A percentile compares a stretch with the other conserved stretches of the same genome.
phyloP scores from a whole-genome alignment of 2,797 vertebrate genomes.

The Pelodytes ibericus region DNA sequence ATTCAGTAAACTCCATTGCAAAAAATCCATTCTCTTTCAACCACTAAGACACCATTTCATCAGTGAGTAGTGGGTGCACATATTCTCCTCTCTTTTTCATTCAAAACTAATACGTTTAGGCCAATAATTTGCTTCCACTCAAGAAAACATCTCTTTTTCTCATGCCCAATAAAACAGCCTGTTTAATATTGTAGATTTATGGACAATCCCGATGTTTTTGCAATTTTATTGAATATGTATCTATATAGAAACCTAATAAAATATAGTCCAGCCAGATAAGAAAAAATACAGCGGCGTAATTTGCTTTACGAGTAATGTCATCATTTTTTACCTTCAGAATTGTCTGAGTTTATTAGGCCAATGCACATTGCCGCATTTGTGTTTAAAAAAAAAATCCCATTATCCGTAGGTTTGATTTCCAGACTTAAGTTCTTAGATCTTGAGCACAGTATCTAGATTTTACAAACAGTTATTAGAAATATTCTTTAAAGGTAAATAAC shows the following conservation, averaged over 20 bases:
- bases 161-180: constrained; percentile 42
- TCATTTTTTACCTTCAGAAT: constrained; percentile 64
- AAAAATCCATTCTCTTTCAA: background rate
- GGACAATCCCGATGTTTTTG: constrained; percentile 50
- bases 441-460: constrained; percentile 75
- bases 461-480: constrained; percentile 70
- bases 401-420: constrained; percentile 69
- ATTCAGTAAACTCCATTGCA: background rate
- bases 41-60: background rate
- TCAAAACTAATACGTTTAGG: constrained; percentile 31
- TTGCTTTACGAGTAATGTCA: constrained; percentile 65
- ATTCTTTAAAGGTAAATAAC: constrained; percentile 82
- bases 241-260: constrained; percentile 52
- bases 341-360: constrained; percentile 62
- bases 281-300: constrained; percentile 62
- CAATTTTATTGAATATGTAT: constrained; percentile 56
- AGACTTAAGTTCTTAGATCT: constrained; percentile 65
- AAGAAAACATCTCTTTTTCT: constrained; percentile 34
- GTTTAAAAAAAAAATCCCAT: constrained; percentile 65
- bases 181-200: constrained; percentile 50
- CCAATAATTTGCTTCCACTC: constrained; percentile 42
- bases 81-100: background rate
- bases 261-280: constrained; percentile 52
- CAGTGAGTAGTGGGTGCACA: background rate
- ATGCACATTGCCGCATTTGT: constrained; percentile 59